A percentile compares a stretch with the other conserved stretches of the same genome.
Evolutionary conservation across 2,888 invertebrate species (phyloP).

Genomic region (Tachina fera): DNA sequence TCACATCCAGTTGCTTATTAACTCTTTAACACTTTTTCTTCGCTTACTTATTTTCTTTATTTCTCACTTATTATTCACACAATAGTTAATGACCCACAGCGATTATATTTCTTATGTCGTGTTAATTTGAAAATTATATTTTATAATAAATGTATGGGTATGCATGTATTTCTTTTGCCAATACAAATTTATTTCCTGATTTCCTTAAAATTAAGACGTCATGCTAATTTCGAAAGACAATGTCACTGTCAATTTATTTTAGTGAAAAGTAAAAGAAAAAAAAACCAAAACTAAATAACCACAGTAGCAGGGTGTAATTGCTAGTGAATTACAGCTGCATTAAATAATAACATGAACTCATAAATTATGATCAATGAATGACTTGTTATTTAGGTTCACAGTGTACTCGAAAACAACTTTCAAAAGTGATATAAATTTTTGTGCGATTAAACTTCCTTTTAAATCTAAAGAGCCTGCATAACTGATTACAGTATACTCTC

Average conservation of each 20-base stretch:
- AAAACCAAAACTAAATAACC: background rate
- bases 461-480: too few relatives aligned
- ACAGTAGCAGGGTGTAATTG: constrained; percentile 30
- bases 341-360: constrained; percentile 3
- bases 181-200: constrained; percentile 47
- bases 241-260: constrained; percentile 63
- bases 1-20: background rate
- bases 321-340: constrained; percentile 3
- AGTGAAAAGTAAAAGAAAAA: constrained; percentile 26
- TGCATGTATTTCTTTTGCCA: background rate
- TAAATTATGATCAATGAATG: constrained; percentile 23
- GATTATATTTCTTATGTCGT: constrained; percentile 3
- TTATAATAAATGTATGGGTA: background rate
- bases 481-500: too few relatives aligned
- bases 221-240: constrained; percentile 46
- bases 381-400: background rate
- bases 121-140: constrained; percentile 23
- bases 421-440: background rate
- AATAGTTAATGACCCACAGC: constrained; percentile 14
- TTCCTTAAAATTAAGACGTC: constrained; percentile 60
- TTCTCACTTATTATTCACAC: background rate
- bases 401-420: background rate
- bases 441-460: background rate
- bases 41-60: background rate
- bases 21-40: background rate